Conservation (phyloP, 2,113 vertebrate species). For the Pseudorasbora parva region DNA sequence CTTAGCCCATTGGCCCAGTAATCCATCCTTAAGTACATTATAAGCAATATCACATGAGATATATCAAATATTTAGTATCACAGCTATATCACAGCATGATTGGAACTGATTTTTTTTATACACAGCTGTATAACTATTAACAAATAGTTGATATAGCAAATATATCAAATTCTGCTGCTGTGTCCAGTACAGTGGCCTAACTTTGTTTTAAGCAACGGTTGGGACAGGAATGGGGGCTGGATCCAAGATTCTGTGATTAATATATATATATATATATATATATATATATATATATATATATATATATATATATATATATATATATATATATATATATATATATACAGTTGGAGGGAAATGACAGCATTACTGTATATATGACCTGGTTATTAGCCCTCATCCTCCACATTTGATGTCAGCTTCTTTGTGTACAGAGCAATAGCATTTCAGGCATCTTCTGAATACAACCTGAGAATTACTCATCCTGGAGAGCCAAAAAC, state of each 20-base stretch:
- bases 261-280: too few relatives aligned
- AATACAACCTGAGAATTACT: slow-evolving; percentile 20
- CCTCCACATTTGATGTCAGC: neutral
- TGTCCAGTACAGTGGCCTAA: too few relatives aligned
- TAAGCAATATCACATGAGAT: neutral
- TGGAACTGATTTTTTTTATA: too few relatives aligned
- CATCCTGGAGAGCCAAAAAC: neutral
- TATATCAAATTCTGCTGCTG: too few relatives aligned
- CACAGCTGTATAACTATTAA: neutral
- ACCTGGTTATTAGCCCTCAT: slow-evolving; percentile 1
- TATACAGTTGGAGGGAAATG: neutral
- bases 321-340: too few relatives aligned
- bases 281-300: too few relatives aligned
- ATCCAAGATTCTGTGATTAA: too few relatives aligned
- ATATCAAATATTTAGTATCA: neutral
- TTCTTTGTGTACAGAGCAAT: slow-evolving; percentile 9
- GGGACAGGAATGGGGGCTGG: too few relatives aligned
- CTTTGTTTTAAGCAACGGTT: too few relatives aligned
- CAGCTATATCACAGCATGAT: too few relatives aligned
- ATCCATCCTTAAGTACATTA: neutral
- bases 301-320: too few relatives aligned
- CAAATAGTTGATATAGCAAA: neutral
- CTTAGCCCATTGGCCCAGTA: neutral
- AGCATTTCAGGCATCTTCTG: slow-evolving; percentile 7
- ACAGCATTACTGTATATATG: neutral